A percentile compares a stretch with the other conserved stretches of the same genome.
phyloP scores from a whole-genome alignment of 2,888 invertebrate species.

The Alentia gelatinosa region DNA sequence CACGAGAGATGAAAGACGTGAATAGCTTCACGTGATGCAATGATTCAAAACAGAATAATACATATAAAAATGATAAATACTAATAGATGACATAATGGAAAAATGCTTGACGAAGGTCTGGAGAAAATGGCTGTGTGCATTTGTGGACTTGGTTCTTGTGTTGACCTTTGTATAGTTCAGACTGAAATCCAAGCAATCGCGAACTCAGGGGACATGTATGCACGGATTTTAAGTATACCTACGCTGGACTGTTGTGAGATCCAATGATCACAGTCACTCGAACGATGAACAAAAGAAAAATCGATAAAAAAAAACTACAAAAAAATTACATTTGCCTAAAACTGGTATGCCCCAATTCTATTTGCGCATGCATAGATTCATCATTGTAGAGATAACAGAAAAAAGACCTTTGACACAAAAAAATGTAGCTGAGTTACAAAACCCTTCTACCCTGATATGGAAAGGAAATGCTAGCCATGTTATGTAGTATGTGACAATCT shows the following conservation, averaged over 20 bases:
- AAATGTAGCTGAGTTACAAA: slow-evolving; percentile 41
- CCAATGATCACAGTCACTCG: not conserved
- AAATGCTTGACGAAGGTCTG: slow-evolving; percentile 31
- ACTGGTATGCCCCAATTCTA: slow-evolving; percentile 32
- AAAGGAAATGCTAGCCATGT: not conserved
- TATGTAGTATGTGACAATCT: not conserved
- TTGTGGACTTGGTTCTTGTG: slow-evolving; percentile 47
- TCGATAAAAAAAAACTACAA: not conserved
- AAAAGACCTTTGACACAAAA: slow-evolving; percentile 12
- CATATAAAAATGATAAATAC: not conserved
- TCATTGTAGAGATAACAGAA: slow-evolving; percentile 17
- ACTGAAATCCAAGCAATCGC: slow-evolving; percentile 49
- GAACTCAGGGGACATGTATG: slow-evolving; percentile 51
- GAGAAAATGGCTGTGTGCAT: slow-evolving; percentile 38
- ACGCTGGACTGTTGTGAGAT: slow-evolving; percentile 8
- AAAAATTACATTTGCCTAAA: not conserved
- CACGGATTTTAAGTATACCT: slow-evolving; percentile 48
- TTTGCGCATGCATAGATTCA: slow-evolving; percentile 33
- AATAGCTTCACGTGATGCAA: not conserved
- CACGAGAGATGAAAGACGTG: not conserved
- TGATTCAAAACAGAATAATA: not conserved
- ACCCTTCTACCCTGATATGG: slow-evolving; percentile 2
- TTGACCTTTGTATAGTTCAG: slow-evolving; percentile 40
- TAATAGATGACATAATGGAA: not conserved
- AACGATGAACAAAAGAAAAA: slow-evolving; percentile 27